phyloP scores from a whole-genome alignment of 2,888 invertebrate species.

The Watsonalla binaria region DNA sequence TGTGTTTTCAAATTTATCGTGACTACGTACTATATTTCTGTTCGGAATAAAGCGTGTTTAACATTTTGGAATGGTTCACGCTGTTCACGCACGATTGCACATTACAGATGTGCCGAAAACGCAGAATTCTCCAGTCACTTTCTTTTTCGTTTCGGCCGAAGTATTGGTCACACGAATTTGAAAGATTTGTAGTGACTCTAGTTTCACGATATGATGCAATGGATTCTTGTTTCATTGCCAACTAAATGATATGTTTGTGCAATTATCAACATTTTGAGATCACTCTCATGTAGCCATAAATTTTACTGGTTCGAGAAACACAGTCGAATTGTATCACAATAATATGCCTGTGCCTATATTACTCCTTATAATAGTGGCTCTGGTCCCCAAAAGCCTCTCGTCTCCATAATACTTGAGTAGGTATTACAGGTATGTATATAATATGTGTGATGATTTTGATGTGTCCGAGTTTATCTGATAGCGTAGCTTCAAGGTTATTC shows the following conservation, averaged over 20 bases:
- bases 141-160: background rate
- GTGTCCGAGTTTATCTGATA: no score
- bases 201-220: slow-evolving; percentile 29
- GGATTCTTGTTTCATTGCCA: slow-evolving; percentile 41
- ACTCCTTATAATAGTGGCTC: no score
- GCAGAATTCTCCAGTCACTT: background rate
- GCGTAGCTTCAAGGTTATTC: no score
- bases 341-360: no score
- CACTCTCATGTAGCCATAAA: slow-evolving; percentile 5
- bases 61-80: no score
- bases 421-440: no score
- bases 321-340: background rate
- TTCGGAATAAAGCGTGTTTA: no score
- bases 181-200: background rate
- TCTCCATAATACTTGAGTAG: no score
- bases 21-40: no score
- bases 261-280: slow-evolving; percentile 23
- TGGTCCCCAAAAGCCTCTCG: no score
- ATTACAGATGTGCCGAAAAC: background rate
- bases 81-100: background rate
- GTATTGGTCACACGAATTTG: background rate
- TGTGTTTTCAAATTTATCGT: no score
- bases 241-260: slow-evolving; percentile 21
- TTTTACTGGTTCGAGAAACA: slow-evolving; percentile 17
- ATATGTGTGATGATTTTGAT: no score